phyloP scores from a whole-genome alignment of 30 jellyfish, hydroid and myxozoan genomes.

The Hydractinia symbiolongicarpus region DNA sequence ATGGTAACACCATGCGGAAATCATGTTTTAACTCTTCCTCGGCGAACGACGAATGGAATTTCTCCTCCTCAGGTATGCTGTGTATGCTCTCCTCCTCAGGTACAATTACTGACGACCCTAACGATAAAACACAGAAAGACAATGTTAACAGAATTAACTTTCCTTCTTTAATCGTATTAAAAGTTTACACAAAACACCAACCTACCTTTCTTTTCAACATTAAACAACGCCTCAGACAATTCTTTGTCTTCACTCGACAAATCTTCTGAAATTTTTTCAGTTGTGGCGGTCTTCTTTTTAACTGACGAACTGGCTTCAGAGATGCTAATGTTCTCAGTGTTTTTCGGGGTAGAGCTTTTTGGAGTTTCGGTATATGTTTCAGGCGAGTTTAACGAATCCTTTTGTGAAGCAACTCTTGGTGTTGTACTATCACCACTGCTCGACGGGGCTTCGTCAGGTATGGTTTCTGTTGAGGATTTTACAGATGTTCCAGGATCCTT shows the following conservation, averaged over 20 bases:
- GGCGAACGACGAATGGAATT: constrained; percentile 57
- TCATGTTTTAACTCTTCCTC: constrained; percentile 84
- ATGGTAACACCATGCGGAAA: constrained; percentile 73
- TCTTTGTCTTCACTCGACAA: constrained; percentile 5
- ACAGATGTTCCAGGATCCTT: background rate
- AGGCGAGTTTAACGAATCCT: no score
- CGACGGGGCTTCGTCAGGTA: background rate
- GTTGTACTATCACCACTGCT: background rate
- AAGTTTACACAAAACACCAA: no score
- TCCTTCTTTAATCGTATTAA: no score
- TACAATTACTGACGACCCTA: constrained; percentile 1
- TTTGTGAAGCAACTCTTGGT: constrained; percentile 1
- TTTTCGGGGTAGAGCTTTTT: background rate
- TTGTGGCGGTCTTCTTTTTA: background rate
- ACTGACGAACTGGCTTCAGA: background rate
- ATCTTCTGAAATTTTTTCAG: background rate
- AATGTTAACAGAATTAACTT: no score
- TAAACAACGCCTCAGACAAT: constrained; percentile 19
- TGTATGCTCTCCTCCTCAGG: constrained; percentile 15
- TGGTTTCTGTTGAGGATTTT: background rate
- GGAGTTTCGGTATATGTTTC: no score
- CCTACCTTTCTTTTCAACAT: background rate
- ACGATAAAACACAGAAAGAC: background rate
- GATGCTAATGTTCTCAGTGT: background rate
- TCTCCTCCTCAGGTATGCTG: constrained; percentile 18